Conservation (phyloP, 2,113 vertebrate species). For the Plecotus auritus region DNA sequence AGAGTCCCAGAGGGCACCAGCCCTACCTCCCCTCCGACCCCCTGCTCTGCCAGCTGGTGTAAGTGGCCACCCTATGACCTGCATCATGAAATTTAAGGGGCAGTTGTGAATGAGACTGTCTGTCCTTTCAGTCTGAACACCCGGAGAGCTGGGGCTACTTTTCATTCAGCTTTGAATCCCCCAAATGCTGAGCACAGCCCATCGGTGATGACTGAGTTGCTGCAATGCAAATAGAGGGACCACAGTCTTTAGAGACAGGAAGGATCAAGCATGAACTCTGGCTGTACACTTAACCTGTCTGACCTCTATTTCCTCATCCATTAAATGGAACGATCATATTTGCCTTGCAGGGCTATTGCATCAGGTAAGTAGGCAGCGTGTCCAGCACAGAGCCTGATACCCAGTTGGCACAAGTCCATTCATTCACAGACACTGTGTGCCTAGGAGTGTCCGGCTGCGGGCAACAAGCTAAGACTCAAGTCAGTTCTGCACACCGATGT, state of each 20-base stretch:
- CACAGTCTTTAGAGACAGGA: neutral
- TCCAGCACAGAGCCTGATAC: neutral
- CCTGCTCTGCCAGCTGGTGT: neutral
- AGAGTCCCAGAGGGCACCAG: neutral
- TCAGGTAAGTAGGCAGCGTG: neutral
- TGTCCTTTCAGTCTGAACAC: neutral
- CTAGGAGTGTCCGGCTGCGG: neutral
- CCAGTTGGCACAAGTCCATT: neutral
- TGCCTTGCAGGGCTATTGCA: neutral
- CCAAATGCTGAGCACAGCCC: neutral
- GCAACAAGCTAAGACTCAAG: neutral
- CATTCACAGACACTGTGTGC: neutral
- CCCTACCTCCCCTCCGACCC: neutral
- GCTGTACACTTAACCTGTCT: neutral
- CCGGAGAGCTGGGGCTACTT: neutral
- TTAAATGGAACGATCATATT: neutral
- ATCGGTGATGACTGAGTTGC: neutral
- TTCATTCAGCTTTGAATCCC: neutral
- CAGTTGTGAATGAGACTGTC: neutral
- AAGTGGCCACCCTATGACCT: neutral
- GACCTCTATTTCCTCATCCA: neutral
- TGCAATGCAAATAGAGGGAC: neutral
- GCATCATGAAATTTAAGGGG: neutral
- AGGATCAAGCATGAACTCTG: neutral
- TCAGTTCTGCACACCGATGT: accelerated